phyloP scores from a whole-genome alignment of 2,888 invertebrate genomes.

The Cyclophora albipunctata region DNA sequence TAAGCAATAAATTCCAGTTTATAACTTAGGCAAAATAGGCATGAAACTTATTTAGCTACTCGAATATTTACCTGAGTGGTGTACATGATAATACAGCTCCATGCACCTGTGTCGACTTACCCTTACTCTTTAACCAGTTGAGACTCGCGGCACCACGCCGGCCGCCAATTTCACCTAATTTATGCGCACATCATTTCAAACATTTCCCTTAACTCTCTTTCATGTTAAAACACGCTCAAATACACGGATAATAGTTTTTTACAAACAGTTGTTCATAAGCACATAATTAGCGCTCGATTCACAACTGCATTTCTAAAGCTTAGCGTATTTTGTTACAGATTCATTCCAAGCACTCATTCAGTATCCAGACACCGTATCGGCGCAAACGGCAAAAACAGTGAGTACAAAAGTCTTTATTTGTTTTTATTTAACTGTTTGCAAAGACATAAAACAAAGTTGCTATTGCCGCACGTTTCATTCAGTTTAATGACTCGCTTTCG shows the following conservation, averaged over 20 bases:
- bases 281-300: constrained; percentile 5
- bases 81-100: constrained; percentile 53
- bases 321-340: constrained; percentile 76
- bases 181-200: constrained; percentile 38
- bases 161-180: constrained; percentile 55
- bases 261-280: constrained; percentile 2
- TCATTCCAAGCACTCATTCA: constrained; percentile 99
- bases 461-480: constrained; percentile 66
- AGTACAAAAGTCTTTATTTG: constrained; percentile 67
- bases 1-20: constrained; percentile 45
- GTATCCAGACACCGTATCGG: constrained; percentile 97
- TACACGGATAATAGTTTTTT: constrained; percentile 7
- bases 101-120: constrained; percentile 52
- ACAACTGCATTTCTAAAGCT: constrained; percentile 4
- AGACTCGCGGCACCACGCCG: constrained; percentile 36
- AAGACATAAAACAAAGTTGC: constrained; percentile 66
- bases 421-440: constrained; percentile 65
- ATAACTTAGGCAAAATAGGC: constrained; percentile 48
- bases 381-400: constrained; percentile 96
- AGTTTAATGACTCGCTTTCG: constrained; percentile 60
- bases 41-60: constrained; percentile 45
- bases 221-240: too few species aligned
- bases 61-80: constrained; percentile 53
- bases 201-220: constrained; percentile 21
- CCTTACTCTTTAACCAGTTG: constrained; percentile 35